phyloP scores from a whole-genome alignment of 2,797 vertebrate genomes.

The Neomorphus geoffroyi region DNA sequence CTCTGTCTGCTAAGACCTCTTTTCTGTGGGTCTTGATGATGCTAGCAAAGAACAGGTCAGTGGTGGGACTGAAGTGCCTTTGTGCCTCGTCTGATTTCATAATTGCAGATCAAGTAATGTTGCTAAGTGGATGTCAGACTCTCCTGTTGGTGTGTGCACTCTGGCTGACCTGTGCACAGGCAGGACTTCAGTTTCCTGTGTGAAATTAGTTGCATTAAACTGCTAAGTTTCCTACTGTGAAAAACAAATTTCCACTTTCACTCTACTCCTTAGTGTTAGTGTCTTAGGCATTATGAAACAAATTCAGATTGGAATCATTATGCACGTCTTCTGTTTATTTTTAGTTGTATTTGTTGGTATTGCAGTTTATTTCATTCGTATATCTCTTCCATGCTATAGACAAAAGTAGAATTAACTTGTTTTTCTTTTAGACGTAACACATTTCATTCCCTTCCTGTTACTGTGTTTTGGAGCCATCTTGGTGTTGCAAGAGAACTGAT shows the following conservation, averaged over 20 bases:
- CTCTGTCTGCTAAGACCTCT: neutral
- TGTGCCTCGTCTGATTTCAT: neutral
- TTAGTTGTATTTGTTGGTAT: neutral
- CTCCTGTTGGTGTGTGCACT: rapidly evolving
- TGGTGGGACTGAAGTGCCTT: neutral
- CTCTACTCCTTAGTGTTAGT: neutral
- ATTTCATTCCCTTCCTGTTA: neutral
- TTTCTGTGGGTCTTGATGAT: neutral
- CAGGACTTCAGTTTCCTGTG: neutral
- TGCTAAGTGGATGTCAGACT: neutral
- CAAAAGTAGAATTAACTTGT: neutral
- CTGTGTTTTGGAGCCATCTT: neutral
- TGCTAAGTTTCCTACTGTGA: neutral
- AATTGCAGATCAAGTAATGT: neutral
- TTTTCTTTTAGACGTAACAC: neutral
- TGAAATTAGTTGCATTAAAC: neutral
- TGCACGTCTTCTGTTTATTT: neutral
- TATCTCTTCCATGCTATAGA: neutral
- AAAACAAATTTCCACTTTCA: neutral
- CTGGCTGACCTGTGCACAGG: neutral
- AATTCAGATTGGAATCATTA: neutral
- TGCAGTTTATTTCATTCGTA: neutral
- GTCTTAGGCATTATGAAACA: neutral
- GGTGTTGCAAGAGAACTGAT: conserved; percentile 16
- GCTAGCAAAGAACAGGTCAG: neutral